Percentiles rank a stretch among this genome's conserved stretches.
These are phyloP conservation scores for Phenganax marumi DNA, from an alignment of 92 coral and sea anemone species.

Conservation along the genomic window DNA sequence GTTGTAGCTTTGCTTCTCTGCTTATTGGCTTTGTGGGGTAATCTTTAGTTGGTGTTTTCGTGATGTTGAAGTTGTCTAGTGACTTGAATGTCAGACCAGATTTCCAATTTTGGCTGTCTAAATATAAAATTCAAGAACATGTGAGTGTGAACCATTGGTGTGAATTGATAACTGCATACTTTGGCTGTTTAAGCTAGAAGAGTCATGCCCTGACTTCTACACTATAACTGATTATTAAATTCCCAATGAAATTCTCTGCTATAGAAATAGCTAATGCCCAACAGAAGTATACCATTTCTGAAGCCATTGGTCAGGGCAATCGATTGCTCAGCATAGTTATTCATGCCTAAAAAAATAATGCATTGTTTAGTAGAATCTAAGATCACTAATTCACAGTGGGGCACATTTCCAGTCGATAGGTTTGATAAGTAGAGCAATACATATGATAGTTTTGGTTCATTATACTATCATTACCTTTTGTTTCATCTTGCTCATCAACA, in stretches of 20 bases:
- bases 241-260: too few species aligned
- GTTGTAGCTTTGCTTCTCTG: too few species aligned
- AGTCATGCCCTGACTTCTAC: not conserved
- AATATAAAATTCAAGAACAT: constrained; percentile 7
- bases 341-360: constrained; percentile 53
- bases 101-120: constrained; percentile 84
- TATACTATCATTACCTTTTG: constrained; percentile 54
- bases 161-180: too few species aligned
- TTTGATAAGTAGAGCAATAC: not conserved
- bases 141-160: too few species aligned
- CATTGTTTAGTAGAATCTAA: too few species aligned
- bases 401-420: too few species aligned
- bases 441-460: not conserved
- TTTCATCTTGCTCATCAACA: constrained; percentile 70
- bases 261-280: too few species aligned
- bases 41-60: constrained; percentile 44
- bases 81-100: constrained; percentile 64
- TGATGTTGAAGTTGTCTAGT: constrained; percentile 51
- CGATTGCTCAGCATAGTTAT: constrained; percentile 78
- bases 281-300: constrained; percentile 60
- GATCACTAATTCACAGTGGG: too few species aligned
- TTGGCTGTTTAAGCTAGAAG: not conserved
- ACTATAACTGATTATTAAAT: not conserved
- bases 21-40: constrained; percentile 3
- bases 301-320: constrained; percentile 63